Evolutionary conservation across 2,797 vertebrate species (phyloP), one percentile per base, ranked within the genome.

Genomic region (Schizopygopsis malacanthus): DNA sequence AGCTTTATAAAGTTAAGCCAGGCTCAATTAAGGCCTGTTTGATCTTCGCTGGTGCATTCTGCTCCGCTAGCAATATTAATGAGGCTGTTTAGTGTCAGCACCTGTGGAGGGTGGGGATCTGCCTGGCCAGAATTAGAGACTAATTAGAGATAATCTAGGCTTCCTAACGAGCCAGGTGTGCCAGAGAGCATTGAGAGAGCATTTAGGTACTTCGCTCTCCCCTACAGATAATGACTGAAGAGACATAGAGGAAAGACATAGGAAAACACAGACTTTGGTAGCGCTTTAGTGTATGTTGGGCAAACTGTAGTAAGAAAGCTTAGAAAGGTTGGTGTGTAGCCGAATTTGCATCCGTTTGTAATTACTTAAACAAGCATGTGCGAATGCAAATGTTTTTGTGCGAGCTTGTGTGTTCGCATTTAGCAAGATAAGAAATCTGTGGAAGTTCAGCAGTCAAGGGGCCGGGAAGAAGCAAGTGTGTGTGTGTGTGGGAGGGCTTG

Each of bases 21-120:
- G 90, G 90, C 91, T 93, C 92, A 92, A 93, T 95, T 95, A 94
- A 88, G 87, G 90, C 91, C 92, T 88, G 90, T 94, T 94, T 95
- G 92, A 95, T 94, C 89, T 86, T 63, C 78, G 85, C 85, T 79
- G 85, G 91, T 76, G 85, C 61, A 18, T 88, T 45, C 79, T 76
- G 84, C 63, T 33, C 15, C 28, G 33, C 33, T 67, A 67, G 63
- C 86, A 85, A 72, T 89, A 90, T 90, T 90, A 92, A 92, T 52
- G 88, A 91, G 86, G 85, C 85, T 52, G 85, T 83, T 92, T 82
- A 81, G 84, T 79, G 82, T 90, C 82, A 88, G 91, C 82, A 90
- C 90, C 84, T 89, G 89, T 89, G 79, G 76, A 90, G 91, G 93
- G 92, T 61, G 91, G 85, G 84, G 90, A 91, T 91, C 90, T 91